These are phyloP conservation scores for Idaea aversata DNA, from an alignment of 2,888 invertebrate genomes.

Conservation along the genomic window DNA sequence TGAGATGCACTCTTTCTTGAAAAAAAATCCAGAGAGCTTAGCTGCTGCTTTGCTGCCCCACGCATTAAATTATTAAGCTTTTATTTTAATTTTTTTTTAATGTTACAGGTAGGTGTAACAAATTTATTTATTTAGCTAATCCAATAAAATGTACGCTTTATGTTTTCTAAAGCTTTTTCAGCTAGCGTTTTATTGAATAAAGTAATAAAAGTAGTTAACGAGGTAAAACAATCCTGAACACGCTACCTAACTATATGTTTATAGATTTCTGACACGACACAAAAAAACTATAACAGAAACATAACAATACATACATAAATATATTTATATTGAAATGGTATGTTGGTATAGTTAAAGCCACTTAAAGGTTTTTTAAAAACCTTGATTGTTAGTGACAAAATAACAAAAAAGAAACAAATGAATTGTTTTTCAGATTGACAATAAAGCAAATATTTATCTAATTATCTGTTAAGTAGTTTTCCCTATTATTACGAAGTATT, in stretches of 20 bases:
- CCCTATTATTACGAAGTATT: too few relatives aligned
- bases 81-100: neutral
- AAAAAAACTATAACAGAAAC: neutral
- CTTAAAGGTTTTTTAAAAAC: too few relatives aligned
- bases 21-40: too few relatives aligned
- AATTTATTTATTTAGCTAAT: neutral
- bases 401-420: too few relatives aligned
- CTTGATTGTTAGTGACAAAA: too few relatives aligned
- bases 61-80: neutral
- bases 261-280: neutral
- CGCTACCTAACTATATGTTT: conserved; percentile 1
- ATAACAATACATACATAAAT: neutral
- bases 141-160: neutral
- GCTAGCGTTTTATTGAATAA: conserved; percentile 1
- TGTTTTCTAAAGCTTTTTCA: neutral
- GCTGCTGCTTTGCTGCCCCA: too few relatives aligned
- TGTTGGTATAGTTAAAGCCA: neutral
- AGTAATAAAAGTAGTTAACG: conserved; percentile 1
- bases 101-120: neutral
- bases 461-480: too few relatives aligned
- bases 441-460: too few relatives aligned
- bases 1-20: too few relatives aligned
- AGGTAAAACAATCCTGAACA: neutral
- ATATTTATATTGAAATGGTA: neutral
- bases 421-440: too few relatives aligned